Evolutionary conservation across 2,113 vertebrate genomes (phyloP).

Genomic region (Pituophis catenifer): DNA sequence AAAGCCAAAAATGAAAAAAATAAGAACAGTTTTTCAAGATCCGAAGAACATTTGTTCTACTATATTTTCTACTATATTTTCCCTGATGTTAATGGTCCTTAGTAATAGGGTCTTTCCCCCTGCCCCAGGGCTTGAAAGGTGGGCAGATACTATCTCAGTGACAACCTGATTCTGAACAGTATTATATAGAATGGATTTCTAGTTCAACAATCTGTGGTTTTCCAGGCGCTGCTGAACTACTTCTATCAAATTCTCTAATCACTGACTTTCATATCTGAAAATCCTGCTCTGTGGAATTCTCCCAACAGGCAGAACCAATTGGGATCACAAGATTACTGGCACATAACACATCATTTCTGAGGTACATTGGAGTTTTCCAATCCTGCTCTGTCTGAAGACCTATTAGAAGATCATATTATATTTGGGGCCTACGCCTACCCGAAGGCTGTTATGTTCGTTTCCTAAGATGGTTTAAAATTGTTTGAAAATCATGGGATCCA

Average conservation of each 20-base stretch:
- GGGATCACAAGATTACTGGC: background rate
- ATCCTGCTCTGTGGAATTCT: background rate
- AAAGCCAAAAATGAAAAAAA: background rate
- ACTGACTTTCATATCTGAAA: background rate
- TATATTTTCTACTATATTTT: no score
- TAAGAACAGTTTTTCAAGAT: background rate
- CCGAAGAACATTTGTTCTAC: background rate
- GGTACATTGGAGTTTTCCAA: background rate
- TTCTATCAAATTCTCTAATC: background rate
- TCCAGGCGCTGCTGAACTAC: background rate
- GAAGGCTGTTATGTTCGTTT: background rate
- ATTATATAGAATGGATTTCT: background rate
- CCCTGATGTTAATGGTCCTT: background rate
- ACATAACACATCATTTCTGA: background rate
- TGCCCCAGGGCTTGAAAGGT: background rate
- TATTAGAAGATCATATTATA: background rate
- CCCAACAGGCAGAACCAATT: background rate
- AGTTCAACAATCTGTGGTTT: background rate
- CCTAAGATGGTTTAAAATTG: conserved; percentile 33
- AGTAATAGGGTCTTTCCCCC: background rate
- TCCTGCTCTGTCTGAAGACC: background rate
- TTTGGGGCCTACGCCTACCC: background rate
- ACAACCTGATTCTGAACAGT: background rate
- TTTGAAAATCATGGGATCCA: conserved; percentile 49
- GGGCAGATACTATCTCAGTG: background rate